Conservation (phyloP, 2,888 invertebrate genomes). For the Tiphia femorata region DNA sequence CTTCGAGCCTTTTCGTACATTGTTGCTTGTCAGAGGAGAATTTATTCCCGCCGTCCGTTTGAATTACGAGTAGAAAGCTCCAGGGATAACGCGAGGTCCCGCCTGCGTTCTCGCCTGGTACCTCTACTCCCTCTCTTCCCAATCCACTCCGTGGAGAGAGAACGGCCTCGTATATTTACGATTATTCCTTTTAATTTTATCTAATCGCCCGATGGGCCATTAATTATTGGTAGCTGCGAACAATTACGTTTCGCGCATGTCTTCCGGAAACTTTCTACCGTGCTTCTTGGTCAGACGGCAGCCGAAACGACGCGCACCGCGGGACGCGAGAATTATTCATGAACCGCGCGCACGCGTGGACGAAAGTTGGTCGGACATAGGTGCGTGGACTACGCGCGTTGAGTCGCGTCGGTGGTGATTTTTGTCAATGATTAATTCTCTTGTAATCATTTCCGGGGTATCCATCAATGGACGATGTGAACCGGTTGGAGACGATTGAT, state of each 20-base stretch:
- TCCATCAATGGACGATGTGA: too few relatives aligned
- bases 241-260: constrained; percentile 49
- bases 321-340: neutral
- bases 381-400: too few relatives aligned
- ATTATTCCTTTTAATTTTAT: constrained; percentile 47
- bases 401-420: too few relatives aligned
- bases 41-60: constrained; percentile 35
- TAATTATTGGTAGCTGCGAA: constrained; percentile 55
- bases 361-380: neutral
- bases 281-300: too few relatives aligned
- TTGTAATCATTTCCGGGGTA: too few relatives aligned
- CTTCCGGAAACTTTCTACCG: constrained; percentile 46
- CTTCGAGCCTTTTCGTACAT: constrained; percentile 19
- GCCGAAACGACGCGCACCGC: neutral
- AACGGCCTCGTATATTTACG: constrained; percentile 40
- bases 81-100: constrained; percentile 41
- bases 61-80: constrained; percentile 48
- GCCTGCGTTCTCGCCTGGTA: too few relatives aligned
- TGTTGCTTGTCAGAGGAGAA: constrained; percentile 40
- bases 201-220: constrained; percentile 51
- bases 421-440: too few relatives aligned
- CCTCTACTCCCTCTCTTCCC: too few relatives aligned
- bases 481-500: too few relatives aligned
- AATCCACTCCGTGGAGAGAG: too few relatives aligned
- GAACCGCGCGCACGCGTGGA: neutral